Evolutionary conservation across 1,140 invertebrate species (phyloP).

Genomic region (Drosophila miranda): DNA sequence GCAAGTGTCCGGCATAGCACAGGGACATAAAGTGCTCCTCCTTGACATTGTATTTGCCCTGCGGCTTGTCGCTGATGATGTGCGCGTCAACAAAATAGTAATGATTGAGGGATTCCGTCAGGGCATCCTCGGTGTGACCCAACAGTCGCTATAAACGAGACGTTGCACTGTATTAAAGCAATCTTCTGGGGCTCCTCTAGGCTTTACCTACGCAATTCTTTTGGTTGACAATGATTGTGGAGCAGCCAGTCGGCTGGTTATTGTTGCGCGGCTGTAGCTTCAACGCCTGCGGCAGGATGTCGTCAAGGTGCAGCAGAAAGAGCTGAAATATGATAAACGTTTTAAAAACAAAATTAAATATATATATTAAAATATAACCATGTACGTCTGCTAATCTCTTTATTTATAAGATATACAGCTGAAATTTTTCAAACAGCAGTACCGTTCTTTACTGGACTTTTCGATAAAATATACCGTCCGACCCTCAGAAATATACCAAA

Average conservation of each 20-base stretch:
- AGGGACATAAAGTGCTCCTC: slow-evolving; percentile 92
- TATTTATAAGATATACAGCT: too few species aligned
- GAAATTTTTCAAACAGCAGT: too few species aligned
- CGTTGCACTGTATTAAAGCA: neutral
- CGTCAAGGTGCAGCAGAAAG: slow-evolving; percentile 92
- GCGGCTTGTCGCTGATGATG: slow-evolving; percentile 86
- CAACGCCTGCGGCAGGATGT: slow-evolving; percentile 87
- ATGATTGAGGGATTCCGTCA: slow-evolving; percentile 89
- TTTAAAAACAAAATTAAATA: too few species aligned
- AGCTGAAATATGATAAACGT: slow-evolving; percentile 85
- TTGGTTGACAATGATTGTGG: slow-evolving; percentile 89
- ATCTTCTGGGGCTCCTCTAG: neutral
- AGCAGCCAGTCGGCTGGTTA: slow-evolving; percentile 89
- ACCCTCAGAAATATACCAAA: too few species aligned
- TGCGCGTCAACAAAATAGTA: slow-evolving; percentile 92
- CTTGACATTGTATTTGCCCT: slow-evolving; percentile 85
- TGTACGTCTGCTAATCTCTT: too few species aligned
- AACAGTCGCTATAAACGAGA: slow-evolving; percentile 86
- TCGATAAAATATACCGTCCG: too few species aligned
- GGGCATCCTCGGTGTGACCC: slow-evolving; percentile 93
- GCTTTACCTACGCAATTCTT: slow-evolving; percentile 81
- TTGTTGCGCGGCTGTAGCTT: slow-evolving; percentile 82
- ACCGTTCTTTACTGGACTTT: too few species aligned
- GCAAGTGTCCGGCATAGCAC: slow-evolving; percentile 93
- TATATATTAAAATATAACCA: too few species aligned